Evolutionary conservation across 1,140 invertebrate genomes (phyloP).

Genomic region (Brachionus manjavacas): DNA sequence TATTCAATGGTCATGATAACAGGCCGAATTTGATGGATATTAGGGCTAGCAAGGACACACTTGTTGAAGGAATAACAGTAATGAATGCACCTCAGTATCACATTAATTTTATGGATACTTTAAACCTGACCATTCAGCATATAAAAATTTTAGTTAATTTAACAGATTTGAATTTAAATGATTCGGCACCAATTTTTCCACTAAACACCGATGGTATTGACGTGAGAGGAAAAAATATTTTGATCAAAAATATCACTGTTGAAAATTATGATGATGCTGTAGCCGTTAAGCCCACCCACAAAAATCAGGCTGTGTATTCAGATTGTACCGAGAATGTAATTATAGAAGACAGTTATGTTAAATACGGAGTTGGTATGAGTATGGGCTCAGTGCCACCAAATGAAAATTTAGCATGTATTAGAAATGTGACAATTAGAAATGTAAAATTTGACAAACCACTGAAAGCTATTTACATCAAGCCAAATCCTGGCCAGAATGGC

Average conservation of each 20-base stretch:
- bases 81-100: neutral
- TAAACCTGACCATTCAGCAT: neutral
- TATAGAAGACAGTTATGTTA: conserved; percentile 7
- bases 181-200: neutral
- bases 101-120: neutral
- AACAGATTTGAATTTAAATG: neutral
- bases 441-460: neutral
- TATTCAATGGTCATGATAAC: conserved; percentile 19
- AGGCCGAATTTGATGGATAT: neutral
- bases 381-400: conserved; percentile 12
- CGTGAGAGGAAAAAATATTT: neutral
- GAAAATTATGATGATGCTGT: conserved; percentile 28
- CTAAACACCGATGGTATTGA: conserved; percentile 25
- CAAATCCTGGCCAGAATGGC: conserved; percentile 9
- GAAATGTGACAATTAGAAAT: conserved; percentile 14
- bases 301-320: neutral
- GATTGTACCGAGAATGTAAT: conserved; percentile 13
- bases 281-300: conserved; percentile 4
- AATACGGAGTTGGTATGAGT: conserved; percentile 24
- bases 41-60: neutral
- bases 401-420: neutral
- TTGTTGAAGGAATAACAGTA: neutral
- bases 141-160: neutral
- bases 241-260: neutral
- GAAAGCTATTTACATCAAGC: conserved; percentile 31